These are phyloP conservation scores for Criorhina ranunculi DNA, from an alignment of 2,888 invertebrate species.

Conservation along the genomic window DNA sequence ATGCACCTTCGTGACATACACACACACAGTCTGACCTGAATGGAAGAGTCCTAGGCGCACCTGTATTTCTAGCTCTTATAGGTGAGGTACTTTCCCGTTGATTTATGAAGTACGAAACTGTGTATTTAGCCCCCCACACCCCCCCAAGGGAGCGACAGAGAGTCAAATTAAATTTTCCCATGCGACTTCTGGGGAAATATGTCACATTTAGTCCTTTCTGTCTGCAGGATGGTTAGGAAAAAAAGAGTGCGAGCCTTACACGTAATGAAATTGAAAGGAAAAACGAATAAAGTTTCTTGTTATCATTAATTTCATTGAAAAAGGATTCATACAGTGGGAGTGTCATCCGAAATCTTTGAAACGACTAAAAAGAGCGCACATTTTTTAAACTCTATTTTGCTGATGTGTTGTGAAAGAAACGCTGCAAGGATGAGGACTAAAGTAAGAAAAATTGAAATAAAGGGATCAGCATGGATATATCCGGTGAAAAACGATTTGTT, in stretches of 20 bases:
- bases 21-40: background rate
- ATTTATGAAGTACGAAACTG: constrained; percentile 53
- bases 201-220: background rate
- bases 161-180: constrained; percentile 32
- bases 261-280: background rate
- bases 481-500: background rate
- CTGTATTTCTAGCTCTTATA: too few species aligned
- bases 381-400: constrained; percentile 8
- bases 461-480: background rate
- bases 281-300: constrained; percentile 1
- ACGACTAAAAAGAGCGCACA: background rate
- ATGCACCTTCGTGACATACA: constrained; percentile 8
- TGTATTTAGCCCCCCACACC: background rate
- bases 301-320: constrained; percentile 18
- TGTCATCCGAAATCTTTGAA: background rate
- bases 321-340: background rate
- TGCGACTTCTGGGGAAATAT: constrained; percentile 8
- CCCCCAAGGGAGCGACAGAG: background rate
- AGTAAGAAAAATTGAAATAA: background rate
- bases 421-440: background rate
- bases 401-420: background rate
- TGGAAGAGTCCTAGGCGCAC: constrained; percentile 16
- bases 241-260: background rate
- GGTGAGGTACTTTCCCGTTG: constrained; percentile 16
- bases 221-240: background rate